Evolutionary conservation across 2,888 invertebrate genomes (phyloP).

Genomic region (Noctua pronuba): DNA sequence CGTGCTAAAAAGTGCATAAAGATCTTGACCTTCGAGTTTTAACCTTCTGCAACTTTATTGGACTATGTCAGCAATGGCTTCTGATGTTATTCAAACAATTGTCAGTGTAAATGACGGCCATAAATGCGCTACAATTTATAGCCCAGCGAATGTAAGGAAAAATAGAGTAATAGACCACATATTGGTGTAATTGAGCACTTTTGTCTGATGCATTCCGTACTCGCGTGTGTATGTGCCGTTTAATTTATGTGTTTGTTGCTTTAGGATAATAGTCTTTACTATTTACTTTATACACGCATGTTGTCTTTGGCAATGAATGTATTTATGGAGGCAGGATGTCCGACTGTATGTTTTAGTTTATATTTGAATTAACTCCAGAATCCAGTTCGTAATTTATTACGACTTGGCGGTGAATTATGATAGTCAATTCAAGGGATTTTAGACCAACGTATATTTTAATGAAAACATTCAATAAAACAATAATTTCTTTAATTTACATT

Average conservation of each 20-base stretch:
- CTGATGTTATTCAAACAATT: conserved; percentile 51
- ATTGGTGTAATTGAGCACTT: conserved; percentile 41
- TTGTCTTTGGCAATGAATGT: conserved; percentile 31
- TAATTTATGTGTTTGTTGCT: conserved; percentile 41
- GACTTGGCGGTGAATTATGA: not conserved
- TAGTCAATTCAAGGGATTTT: not conserved
- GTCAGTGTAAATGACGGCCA: conserved; percentile 23
- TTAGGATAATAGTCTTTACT: conserved; percentile 24
- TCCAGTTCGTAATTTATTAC: conserved; percentile 11
- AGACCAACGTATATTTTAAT: not conserved
- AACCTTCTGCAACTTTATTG: conserved; percentile 17
- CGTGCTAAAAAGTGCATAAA: not conserved
- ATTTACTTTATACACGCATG: conserved; percentile 23
- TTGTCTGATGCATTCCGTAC: conserved; percentile 36
- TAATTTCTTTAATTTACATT: conserved; percentile 2
- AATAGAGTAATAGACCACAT: conserved; percentile 26
- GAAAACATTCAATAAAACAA: conserved; percentile 8
- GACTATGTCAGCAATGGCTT: not conserved
- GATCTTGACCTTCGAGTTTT: not conserved
- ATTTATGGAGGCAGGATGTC: conserved; percentile 22
- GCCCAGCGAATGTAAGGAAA: conserved; percentile 6
- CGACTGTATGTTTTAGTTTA: conserved; percentile 24
- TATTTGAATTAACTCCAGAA: not conserved
- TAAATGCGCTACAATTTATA: conserved; percentile 36
- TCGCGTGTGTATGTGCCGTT: conserved; percentile 40